Evolutionary conservation across 2,113 vertebrate species (phyloP), one percentile per base, ranked within the genome.

Genomic region (Mobula birostris): DNA sequence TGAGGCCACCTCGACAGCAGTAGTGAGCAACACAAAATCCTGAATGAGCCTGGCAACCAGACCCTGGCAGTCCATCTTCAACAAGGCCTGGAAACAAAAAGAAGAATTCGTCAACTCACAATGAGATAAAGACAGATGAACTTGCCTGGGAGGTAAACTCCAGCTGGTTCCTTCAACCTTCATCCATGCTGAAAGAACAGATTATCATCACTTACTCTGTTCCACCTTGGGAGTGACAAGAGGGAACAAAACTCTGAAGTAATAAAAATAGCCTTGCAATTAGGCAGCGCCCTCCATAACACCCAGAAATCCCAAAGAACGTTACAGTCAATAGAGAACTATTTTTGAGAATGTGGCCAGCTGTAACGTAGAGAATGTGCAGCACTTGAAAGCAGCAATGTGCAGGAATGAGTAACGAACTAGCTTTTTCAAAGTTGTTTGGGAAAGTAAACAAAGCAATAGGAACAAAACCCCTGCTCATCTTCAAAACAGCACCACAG

Each of bases 61-160:
- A 19, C 99, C 99, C 96, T 99, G 99, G 96, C 98, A 99, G 96
- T 99, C 99, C 97, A 99, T 97, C 95, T 98, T 99, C 95, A 99
- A 95, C 91, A 99, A 96, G 40, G 99, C 99, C 99, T 99, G 95
- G 0, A 11, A 93, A 63, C 76, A 48, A 0, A 0, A 63, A 2
- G 21, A 91, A 77, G 95, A 94, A 5, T 72, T 0, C 79, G 14
- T 0, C 24, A n/a, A 24, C 74, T 74, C 8, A 21, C 29, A 82
- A 48, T 8, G 0, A 1, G 87, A 0, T 21, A 79, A 5, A 0
- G 9, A 0, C 9, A 4, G 11, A 87, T 11, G 29, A 77, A 77
- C 27, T 74, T 74, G 80, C 7, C 27, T 11, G 11, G 27, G 48
- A 61, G 83, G 11, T 11, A 87, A 87, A 87, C 19, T 11, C 48